Conservation (phyloP, 2,888 invertebrate genomes). For the Stomorhina lunata region DNA sequence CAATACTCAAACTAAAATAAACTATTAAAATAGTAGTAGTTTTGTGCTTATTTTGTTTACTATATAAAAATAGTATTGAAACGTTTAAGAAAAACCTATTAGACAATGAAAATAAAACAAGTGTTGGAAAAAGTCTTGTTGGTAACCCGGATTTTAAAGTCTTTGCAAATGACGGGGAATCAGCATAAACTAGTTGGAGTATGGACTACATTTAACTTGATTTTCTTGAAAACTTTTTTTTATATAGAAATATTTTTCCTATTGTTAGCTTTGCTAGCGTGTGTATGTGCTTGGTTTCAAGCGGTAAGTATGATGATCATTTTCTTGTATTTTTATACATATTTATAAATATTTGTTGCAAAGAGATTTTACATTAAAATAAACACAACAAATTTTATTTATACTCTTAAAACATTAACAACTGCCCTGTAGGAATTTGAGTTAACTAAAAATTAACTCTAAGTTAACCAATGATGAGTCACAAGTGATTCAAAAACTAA, state of each 20-base stretch:
- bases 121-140: conserved; percentile 57
- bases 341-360: no score
- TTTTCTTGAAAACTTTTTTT: neutral
- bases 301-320: no score
- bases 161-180: conserved; percentile 75
- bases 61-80: neutral
- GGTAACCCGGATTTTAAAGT: conserved; percentile 77
- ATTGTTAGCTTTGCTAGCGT: neutral
- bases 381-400: no score
- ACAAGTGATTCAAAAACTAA: no score
- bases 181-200: conserved; percentile 70
- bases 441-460: no score
- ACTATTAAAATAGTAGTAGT: neutral
- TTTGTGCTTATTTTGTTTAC: neutral
- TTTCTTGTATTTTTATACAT: no score
- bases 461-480: no score
- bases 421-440: no score
- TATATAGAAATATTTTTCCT: neutral
- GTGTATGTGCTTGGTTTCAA: neutral
- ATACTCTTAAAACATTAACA: no score
- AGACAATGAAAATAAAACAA: neutral
- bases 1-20: conserved; percentile 58
- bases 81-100: neutral
- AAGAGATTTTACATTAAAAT: no score
- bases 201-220: conserved; percentile 56